phyloP scores from a whole-genome alignment of 2,888 invertebrate genomes.

The Hartigia nigra region DNA sequence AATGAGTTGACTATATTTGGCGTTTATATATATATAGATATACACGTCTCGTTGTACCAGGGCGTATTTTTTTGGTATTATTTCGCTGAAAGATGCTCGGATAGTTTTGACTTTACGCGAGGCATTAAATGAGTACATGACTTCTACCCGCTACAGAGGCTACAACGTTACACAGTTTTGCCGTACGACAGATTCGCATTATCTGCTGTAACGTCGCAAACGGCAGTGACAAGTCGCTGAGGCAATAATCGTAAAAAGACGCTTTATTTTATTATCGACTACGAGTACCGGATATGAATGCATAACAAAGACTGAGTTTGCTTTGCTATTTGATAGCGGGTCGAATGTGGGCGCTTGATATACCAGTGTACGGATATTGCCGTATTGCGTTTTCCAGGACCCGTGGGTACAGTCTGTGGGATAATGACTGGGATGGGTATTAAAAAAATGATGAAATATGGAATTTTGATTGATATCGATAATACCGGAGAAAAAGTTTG shows the following conservation, averaged over 20 bases:
- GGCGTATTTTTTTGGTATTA: background rate
- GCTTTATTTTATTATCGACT: constrained; percentile 52
- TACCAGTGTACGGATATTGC: background rate
- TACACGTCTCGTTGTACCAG: background rate
- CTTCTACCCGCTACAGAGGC: background rate
- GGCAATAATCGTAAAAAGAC: constrained; percentile 61
- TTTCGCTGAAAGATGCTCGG: background rate
- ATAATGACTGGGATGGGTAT: background rate
- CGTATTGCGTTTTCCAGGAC: background rate
- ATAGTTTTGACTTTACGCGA: background rate
- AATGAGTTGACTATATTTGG: background rate
- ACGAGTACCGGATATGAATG: constrained; percentile 13
- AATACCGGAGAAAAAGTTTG: background rate
- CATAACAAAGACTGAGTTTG: constrained; percentile 20
- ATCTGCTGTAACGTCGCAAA: constrained; percentile 24
- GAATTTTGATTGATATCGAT: no score
- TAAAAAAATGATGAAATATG: background rate
- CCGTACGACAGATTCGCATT: background rate
- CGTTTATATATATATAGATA: background rate
- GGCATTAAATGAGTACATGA: background rate
- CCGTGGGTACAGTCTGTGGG: background rate
- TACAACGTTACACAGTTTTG: background rate
- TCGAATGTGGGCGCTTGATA: background rate
- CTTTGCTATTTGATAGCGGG: background rate
- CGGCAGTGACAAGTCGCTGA: constrained; percentile 54